These are phyloP conservation scores for Sycobia sp. DNA, from an alignment of 1,140 invertebrate species.

Conservation along the genomic window DNA sequence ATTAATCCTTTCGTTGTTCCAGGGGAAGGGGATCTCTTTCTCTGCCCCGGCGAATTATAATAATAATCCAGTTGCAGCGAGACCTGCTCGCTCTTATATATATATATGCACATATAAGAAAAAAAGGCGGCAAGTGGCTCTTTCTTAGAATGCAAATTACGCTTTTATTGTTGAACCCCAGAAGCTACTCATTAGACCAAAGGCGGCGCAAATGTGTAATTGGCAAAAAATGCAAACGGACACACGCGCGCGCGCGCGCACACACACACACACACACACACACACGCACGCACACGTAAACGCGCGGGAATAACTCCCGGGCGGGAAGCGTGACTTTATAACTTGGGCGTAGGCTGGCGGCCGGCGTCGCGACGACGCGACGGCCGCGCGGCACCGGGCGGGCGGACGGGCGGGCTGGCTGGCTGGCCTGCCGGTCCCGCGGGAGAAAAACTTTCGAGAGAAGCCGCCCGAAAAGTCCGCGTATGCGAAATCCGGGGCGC, in stretches of 20 bases:
- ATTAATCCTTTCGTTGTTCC: too few species aligned
- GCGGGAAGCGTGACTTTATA: constrained; percentile 27
- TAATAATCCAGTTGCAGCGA: too few species aligned
- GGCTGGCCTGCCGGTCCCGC: too few species aligned
- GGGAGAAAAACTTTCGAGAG: constrained; percentile 5
- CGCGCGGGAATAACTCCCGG: neutral
- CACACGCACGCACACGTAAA: too few species aligned
- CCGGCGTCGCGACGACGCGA: too few species aligned
- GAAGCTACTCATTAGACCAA: constrained; percentile 1
- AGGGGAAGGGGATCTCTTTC: neutral
- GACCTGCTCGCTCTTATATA: too few species aligned
- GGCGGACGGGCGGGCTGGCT: too few species aligned
- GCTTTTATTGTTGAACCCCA: constrained; percentile 19
- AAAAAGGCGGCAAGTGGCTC: neutral
- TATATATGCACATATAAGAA: too few species aligned
- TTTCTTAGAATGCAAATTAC: constrained; percentile 28
- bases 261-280: neutral
- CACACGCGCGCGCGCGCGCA: neutral
- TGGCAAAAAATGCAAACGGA: constrained; percentile 22
- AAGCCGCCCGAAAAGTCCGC: too few species aligned
- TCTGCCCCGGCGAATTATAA: neutral
- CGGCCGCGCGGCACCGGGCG: too few species aligned
- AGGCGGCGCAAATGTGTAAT: constrained; percentile 20
- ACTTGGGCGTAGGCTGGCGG: neutral
- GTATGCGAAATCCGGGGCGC: too few species aligned